phyloP scores from a whole-genome alignment of 53 echinoderm and acorn worm genomes.

The Zoroaster sp. region DNA sequence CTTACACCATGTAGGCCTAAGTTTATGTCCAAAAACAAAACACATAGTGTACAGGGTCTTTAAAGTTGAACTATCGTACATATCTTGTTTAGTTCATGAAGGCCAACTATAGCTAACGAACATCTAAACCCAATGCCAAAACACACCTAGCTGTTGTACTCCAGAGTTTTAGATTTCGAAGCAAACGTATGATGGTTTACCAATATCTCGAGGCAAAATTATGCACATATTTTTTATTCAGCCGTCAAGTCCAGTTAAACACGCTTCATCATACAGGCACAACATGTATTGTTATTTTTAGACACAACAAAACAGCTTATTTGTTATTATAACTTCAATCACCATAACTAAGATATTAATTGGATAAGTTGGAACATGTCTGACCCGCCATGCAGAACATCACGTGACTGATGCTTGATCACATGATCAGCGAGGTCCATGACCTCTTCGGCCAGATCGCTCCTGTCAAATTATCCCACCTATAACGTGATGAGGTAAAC shows the following conservation, averaged over 20 bases:
- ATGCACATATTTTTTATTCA: background rate
- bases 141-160: too few species aligned
- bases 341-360: background rate
- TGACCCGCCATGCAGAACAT: background rate
- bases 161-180: too few species aligned
- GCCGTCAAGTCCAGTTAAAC: conserved; percentile 27
- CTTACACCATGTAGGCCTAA: too few species aligned
- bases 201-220: background rate
- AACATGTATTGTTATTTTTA: background rate
- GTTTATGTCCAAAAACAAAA: too few species aligned
- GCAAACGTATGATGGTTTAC: background rate
- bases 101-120: too few species aligned
- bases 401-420: conserved; percentile 3
- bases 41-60: too few species aligned
- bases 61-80: too few species aligned
- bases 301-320: background rate
- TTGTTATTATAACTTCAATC: background rate
- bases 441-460: background rate
- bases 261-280: background rate
- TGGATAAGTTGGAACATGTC: background rate
- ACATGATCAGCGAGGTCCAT: conserved; percentile 17
- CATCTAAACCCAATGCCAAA: too few species aligned
- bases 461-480: background rate
- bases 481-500: background rate
- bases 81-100: too few species aligned